Percentiles rank a stretch among this genome's conserved stretches.
Conservation (phyloP, 2,888 invertebrate species). For the Rutpela maculata region DNA sequence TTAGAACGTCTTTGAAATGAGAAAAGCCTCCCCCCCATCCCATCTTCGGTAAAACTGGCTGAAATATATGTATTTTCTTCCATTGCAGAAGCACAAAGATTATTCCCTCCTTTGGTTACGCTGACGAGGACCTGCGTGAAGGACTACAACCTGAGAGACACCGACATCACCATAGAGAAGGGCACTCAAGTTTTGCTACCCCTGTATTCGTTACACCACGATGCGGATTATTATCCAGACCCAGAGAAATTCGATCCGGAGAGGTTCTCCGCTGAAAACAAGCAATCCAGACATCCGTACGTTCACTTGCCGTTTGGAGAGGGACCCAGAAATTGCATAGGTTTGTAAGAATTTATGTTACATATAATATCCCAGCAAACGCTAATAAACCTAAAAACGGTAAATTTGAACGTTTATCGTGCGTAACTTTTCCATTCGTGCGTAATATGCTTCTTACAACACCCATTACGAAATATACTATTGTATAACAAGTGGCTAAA, state of each 20-base stretch:
- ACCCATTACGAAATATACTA: no score
- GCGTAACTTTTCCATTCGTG: no score
- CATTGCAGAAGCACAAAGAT: slow-evolving; percentile 55
- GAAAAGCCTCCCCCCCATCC: no score
- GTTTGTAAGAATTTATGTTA: slow-evolving; percentile 50
- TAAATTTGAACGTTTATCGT: no score
- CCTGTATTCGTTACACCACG: slow-evolving; percentile 54
- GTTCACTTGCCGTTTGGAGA: slow-evolving; percentile 61
- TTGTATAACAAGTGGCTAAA: no score
- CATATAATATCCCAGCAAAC: no score
- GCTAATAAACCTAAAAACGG: no score
- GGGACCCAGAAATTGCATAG: slow-evolving; percentile 63
- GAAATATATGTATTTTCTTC: neutral
- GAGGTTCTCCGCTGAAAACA: slow-evolving; percentile 58
- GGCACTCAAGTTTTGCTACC: slow-evolving; percentile 58
- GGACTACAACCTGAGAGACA: slow-evolving; percentile 58
- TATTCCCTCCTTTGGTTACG: slow-evolving; percentile 56
- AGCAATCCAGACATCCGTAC: slow-evolving; percentile 45
- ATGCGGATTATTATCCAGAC: slow-evolving; percentile 59
- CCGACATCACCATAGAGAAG: slow-evolving; percentile 57
- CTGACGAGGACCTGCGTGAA: slow-evolving; percentile 57
- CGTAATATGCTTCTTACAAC: no score
- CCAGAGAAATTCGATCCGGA: slow-evolving; percentile 62
- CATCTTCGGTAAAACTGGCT: neutral
- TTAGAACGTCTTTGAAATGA: no score